A percentile compares a stretch with the other conserved stretches of the same genome.
Evolutionary conservation across 1,140 invertebrate species (phyloP).

Genomic region (Drosophila fuyamai): DNA sequence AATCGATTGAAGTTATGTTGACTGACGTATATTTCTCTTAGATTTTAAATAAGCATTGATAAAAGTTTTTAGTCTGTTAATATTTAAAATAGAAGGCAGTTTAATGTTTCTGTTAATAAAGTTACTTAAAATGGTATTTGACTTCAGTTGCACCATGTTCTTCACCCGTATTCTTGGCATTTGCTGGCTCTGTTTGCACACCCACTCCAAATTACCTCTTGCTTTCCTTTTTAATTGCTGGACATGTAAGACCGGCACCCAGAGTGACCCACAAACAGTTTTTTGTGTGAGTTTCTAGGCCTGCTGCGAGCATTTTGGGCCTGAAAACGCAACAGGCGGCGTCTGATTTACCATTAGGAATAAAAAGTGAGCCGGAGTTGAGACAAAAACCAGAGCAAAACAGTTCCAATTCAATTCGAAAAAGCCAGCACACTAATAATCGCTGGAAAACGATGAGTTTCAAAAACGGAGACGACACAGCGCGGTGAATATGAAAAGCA

Average conservation of each 20-base stretch:
- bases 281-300: slow-evolving; percentile 42
- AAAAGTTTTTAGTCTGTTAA: too few relatives aligned
- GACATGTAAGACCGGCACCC: slow-evolving; percentile 50
- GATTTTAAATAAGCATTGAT: too few relatives aligned
- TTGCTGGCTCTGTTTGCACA: slow-evolving; percentile 2
- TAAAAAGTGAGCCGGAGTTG: slow-evolving; percentile 8
- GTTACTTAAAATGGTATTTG: too few relatives aligned
- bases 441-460: slow-evolving; percentile 79
- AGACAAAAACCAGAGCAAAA: slow-evolving; percentile 41
- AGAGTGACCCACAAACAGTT: slow-evolving; percentile 62
- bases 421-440: slow-evolving; percentile 56
- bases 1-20: too few relatives aligned
- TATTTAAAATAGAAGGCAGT: too few relatives aligned
- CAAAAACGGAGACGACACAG: slow-evolving; percentile 46
- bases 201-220: slow-evolving; percentile 12
- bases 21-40: too few relatives aligned
- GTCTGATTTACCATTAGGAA: slow-evolving; percentile 21
- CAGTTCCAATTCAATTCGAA: slow-evolving; percentile 51
- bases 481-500: slow-evolving; percentile 80
- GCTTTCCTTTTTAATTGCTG: slow-evolving; percentile 67
- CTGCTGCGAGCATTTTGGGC: slow-evolving; percentile 56
- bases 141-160: neutral
- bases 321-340: slow-evolving; percentile 68
- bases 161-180: neutral
- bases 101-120: too few relatives aligned